A percentile compares a stretch with the other conserved stretches of the same genome.
Evolutionary conservation across 2,113 vertebrate genomes (phyloP).

Genomic region (Lycocorax pyrrhopterus): DNA sequence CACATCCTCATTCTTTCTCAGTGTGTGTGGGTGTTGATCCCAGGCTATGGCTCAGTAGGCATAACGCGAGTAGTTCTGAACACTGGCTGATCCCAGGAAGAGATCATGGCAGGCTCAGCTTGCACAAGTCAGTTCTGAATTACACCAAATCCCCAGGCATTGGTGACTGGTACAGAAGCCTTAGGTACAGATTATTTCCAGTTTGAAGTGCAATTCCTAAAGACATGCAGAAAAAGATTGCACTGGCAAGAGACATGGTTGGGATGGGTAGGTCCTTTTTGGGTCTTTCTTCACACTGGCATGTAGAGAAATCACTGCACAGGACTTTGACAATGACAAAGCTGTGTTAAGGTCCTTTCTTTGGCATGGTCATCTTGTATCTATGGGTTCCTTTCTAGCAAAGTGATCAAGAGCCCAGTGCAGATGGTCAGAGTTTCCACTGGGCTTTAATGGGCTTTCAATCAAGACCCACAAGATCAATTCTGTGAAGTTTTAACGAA

Average conservation of each 20-base stretch:
- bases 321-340: not conserved
- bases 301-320: not conserved
- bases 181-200: not conserved
- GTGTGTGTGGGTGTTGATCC: not conserved
- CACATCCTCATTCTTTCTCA: not conserved
- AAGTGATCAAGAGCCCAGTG: not conserved
- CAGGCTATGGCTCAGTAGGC: not conserved
- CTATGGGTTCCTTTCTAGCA: not conserved
- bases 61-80: not conserved
- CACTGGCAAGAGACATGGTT: fast-evolving
- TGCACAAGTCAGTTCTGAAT: not conserved
- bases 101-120: not conserved
- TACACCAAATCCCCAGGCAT: not conserved
- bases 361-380: not conserved
- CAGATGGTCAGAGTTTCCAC: not conserved
- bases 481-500: not conserved
- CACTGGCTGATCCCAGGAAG: not conserved
- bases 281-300: not conserved
- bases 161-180: not conserved
- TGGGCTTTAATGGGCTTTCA: not conserved
- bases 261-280: not conserved
- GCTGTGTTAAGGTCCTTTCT: not conserved
- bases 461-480: not conserved
- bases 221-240: not conserved
- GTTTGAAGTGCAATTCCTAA: not conserved